phyloP scores from a whole-genome alignment of 2,888 invertebrate species.

The Sepiola atlantica region DNA sequence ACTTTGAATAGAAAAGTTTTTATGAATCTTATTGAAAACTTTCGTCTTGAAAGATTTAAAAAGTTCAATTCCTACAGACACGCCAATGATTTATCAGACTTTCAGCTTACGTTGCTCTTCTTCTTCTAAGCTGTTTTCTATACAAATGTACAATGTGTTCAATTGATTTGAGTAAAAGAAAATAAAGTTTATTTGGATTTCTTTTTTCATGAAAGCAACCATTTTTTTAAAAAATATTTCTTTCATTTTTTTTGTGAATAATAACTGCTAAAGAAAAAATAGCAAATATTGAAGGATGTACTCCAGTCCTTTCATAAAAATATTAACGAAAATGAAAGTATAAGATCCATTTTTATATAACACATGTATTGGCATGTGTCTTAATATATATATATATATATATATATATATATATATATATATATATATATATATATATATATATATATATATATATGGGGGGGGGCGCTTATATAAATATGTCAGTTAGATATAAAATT shows the following conservation, averaged over 20 bases:
- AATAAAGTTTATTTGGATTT: background rate
- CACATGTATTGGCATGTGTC: too few relatives aligned
- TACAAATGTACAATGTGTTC: background rate
- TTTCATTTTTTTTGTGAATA: background rate
- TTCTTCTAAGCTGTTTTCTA: background rate
- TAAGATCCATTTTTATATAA: background rate
- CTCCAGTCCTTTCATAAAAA: background rate
- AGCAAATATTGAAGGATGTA: background rate
- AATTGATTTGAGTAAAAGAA: background rate
- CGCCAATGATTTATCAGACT: constrained; percentile 21
- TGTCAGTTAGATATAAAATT: too few relatives aligned
- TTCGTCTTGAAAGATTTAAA: background rate
- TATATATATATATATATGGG: too few relatives aligned
- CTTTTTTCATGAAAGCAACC: background rate
- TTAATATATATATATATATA: too few relatives aligned
- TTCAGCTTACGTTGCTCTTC: background rate
- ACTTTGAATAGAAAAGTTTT: background rate
- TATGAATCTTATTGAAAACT: background rate
- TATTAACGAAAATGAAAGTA: background rate
- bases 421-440: too few relatives aligned
- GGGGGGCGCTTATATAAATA: too few relatives aligned
- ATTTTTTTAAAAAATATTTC: background rate
- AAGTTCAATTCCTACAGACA: constrained; percentile 3
- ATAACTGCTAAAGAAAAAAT: background rate
- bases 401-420: too few relatives aligned